Conservation (phyloP, 2,888 invertebrate species). For the Salpingus planirostris region DNA sequence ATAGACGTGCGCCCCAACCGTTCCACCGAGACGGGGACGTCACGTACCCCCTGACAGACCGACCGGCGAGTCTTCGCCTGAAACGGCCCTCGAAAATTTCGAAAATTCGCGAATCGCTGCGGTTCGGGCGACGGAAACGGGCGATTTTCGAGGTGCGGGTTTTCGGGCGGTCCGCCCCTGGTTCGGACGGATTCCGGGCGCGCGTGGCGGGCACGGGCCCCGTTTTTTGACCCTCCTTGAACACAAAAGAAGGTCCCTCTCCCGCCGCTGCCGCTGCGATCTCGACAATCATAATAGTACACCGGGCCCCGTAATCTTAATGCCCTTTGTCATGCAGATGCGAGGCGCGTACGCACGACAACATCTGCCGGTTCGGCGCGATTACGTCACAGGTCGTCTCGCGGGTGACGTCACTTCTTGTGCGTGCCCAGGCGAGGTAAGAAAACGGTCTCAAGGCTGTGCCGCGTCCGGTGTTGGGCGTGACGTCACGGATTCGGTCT, state of each 20-base stretch:
- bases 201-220: constrained; percentile 42
- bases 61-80: too few species aligned
- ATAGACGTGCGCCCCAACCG: constrained; percentile 23
- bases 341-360: constrained; percentile 16
- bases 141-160: too few species aligned
- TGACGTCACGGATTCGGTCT: constrained; percentile 32
- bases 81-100: too few species aligned
- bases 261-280: constrained; percentile 27
- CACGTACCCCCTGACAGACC: too few species aligned
- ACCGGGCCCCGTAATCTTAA: constrained; percentile 41
- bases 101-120: too few species aligned
- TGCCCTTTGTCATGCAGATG: constrained; percentile 41
- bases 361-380: constrained; percentile 34
- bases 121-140: too few species aligned
- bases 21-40: too few species aligned
- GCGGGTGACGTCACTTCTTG: constrained; percentile 19
- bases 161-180: too few species aligned
- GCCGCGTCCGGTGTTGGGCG: constrained; percentile 34
- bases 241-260: constrained; percentile 40
- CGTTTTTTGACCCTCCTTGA: constrained; percentile 34
- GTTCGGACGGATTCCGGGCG: constrained; percentile 33
- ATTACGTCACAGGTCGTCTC: constrained; percentile 27
- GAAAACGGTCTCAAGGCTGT: constrained; percentile 41
- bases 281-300: constrained; percentile 25
- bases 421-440: constrained; percentile 23